These are phyloP conservation scores for Boloria selene DNA, from an alignment of 2,888 invertebrate species.

Conservation along the genomic window DNA sequence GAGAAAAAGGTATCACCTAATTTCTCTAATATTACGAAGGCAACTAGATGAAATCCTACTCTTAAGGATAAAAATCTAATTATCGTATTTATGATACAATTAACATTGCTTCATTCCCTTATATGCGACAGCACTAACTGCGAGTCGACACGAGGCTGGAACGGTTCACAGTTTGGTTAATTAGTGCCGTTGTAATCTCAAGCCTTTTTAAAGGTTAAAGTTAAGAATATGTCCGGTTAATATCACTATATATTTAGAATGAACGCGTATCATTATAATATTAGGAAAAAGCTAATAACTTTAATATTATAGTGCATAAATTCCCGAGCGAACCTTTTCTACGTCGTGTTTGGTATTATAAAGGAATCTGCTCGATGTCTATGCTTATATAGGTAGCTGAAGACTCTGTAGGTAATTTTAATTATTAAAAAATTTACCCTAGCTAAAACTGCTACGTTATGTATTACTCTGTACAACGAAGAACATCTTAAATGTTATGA, in stretches of 20 bases:
- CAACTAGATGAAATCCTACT: conserved; percentile 82
- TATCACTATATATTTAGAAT: conserved; percentile 32
- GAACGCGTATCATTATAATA: conserved; percentile 46
- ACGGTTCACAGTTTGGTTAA: conserved; percentile 45
- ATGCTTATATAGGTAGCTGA: conserved; percentile 62
- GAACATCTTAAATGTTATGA: conserved; percentile 64
- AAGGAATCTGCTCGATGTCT: conserved; percentile 62
- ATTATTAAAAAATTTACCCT: conserved; percentile 80
- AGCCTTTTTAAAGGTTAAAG: conserved; percentile 19
- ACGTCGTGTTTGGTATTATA: conserved; percentile 57
- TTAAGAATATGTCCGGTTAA: conserved; percentile 31
- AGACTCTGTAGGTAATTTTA: conserved; percentile 61
- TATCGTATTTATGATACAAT: conserved; percentile 80
- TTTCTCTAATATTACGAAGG: conserved; percentile 80
- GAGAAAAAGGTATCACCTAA: conserved; percentile 79
- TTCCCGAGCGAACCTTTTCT: conserved; percentile 62
- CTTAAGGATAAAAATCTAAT: conserved; percentile 81
- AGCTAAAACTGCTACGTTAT: conserved; percentile 79
- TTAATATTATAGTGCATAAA: conserved; percentile 70
- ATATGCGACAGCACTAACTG: conserved; percentile 56
- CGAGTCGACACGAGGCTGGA: conserved; percentile 42
- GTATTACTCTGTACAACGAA: conserved; percentile 76
- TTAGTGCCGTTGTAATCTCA: conserved; percentile 68
- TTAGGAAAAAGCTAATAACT: conserved; percentile 63
- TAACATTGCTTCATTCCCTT: conserved; percentile 79